Conservation (phyloP, 2,888 invertebrate genomes). For the Archaeoteleia sp. region DNA sequence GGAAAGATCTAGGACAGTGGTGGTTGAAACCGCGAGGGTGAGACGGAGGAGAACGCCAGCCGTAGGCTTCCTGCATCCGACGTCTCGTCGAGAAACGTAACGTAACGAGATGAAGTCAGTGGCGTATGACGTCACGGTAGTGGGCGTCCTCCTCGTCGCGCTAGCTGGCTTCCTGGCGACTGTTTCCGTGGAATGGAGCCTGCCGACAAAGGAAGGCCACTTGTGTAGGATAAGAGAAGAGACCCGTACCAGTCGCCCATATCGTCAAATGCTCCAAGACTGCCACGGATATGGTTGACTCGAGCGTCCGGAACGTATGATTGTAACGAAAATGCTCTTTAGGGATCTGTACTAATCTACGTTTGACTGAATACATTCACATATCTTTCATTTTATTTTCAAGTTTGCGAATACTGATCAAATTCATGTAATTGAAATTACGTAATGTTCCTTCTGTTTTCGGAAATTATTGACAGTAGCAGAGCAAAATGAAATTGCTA, state of each 20-base stretch:
- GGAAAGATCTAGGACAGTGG: constrained; percentile 45
- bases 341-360: constrained; percentile 30
- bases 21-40: constrained; percentile 49
- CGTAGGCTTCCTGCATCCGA: constrained; percentile 70
- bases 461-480: no score
- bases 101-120: constrained; percentile 75
- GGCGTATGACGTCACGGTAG: constrained; percentile 77
- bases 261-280: constrained; percentile 51
- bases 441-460: no score
- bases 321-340: constrained; percentile 49
- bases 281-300: constrained; percentile 39
- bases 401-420: no score
- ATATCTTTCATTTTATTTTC: no score
- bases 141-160: constrained; percentile 68
- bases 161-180: constrained; percentile 68
- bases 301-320: constrained; percentile 48
- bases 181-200: constrained; percentile 55
- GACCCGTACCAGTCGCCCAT: constrained; percentile 52
- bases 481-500: no score
- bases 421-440: no score
- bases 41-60: constrained; percentile 51
- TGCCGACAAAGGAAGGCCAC: constrained; percentile 52
- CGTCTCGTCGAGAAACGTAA: constrained; percentile 69
- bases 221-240: constrained; percentile 45
- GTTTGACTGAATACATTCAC: constrained; percentile 19